phyloP scores from a whole-genome alignment of 2,113 vertebrate species.

The Noturus placidus region DNA sequence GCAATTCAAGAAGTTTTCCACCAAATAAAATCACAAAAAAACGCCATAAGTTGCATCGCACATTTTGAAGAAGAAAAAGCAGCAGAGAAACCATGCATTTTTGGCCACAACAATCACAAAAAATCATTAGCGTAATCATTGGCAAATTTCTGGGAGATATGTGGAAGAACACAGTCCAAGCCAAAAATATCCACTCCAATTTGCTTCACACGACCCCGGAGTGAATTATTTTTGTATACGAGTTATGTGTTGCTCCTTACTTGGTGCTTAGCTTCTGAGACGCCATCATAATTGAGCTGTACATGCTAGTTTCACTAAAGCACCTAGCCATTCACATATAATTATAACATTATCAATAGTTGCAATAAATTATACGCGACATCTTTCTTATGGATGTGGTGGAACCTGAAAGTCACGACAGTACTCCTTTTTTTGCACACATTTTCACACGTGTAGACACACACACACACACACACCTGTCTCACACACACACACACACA shows the following conservation, averaged over 20 bases:
- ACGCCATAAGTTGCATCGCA: too few relatives aligned
- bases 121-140: background rate
- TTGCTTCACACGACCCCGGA: background rate
- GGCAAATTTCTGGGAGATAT: background rate
- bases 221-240: background rate
- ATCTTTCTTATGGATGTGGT: background rate
- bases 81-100: too few relatives aligned
- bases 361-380: background rate
- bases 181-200: too few relatives aligned
- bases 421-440: background rate
- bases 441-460: background rate
- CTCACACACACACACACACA: background rate
- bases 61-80: too few relatives aligned
- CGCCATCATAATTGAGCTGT: background rate
- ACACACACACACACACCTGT: too few relatives aligned
- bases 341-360: background rate
- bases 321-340: background rate
- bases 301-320: background rate
- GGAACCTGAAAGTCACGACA: background rate
- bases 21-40: too few relatives aligned
- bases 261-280: background rate
- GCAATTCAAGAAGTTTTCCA: too few relatives aligned
- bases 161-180: background rate
- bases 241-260: background rate
- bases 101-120: too few relatives aligned